Base-by-base conservation (phyloP, 2,113 vertebrate species). In the Semicossyphus pulcher region DNA sequence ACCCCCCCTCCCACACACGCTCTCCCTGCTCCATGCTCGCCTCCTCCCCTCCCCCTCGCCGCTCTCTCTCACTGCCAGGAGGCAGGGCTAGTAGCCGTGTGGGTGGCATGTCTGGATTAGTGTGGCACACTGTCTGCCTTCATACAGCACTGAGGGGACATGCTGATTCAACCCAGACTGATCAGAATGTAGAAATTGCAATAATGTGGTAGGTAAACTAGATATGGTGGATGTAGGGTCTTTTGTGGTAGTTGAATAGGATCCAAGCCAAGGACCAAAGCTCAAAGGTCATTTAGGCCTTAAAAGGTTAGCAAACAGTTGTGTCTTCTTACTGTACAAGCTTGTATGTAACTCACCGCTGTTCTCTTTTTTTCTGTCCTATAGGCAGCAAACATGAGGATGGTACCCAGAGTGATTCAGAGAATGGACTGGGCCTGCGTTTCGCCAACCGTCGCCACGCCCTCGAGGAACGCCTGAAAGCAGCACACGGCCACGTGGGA, bases 321-420 rank as follows among this genome's bases (percentile, higher is more conserved):
- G 18, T 3, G n/a, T 44, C 18, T n/a, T n/a, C 4, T 39, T 39
- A 14, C 5, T 39, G 12, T 14, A 15, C 2, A 39, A 15, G 12
- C 14, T 39, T 14, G 14, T 12, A 3, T 42, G 3, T 53, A 37
- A 62, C 23, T 57, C 7, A 56, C 10, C 14, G 10, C 7, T 14
- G 26, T 51, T 56, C 11, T 16, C 3, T 58, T 7, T 39, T 2
- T 56, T 47, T 84, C 49, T 77, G 28, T 57, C 20, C 52, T 60
- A 10, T 14, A 99, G 98, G 97, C 73, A 98, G 97, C 90, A 99
- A 99, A 71, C 98, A 99, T 60, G 97, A 98, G 44, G 98, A 99
- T 62, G 98, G 98, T 16, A 99, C 98, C 2, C 98, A 99, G 47
- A 99, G 98, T 14, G 98, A 99, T 88, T 98, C 96, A 5, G 98